Conservation (phyloP, 2,113 vertebrate species). For the Orientallactaga bullata region DNA sequence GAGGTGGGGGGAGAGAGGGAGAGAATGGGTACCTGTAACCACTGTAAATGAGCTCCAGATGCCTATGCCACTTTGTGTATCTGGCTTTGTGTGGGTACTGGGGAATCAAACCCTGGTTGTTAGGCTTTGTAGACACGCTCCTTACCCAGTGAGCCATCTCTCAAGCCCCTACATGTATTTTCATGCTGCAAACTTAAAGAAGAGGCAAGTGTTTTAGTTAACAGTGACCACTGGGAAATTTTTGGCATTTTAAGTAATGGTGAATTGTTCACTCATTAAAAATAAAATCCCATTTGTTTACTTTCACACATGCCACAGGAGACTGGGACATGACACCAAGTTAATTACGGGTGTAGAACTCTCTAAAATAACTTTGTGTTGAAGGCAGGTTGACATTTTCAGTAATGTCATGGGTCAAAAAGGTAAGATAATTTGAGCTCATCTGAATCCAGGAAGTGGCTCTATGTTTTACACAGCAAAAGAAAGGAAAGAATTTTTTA, state of each 20-base stretch:
- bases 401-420: conserved; percentile 41
- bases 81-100: too few species aligned
- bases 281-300: conserved; percentile 43
- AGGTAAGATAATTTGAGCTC: conserved; percentile 58
- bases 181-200: conserved; percentile 21
- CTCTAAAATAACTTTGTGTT: conserved; percentile 40
- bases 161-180: neutral
- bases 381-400: conserved; percentile 71
- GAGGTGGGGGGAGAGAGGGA: too few species aligned
- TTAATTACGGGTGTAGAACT: conserved; percentile 52
- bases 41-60: too few species aligned
- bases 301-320: conserved; percentile 55
- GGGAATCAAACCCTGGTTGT: too few species aligned
- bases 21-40: too few species aligned
- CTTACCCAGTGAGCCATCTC: too few species aligned
- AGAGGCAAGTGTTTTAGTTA: conserved; percentile 2
- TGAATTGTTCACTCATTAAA: conserved; percentile 57
- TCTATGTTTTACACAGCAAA: neutral
- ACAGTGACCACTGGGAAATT: neutral
- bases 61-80: too few species aligned
- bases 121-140: too few species aligned
- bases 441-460: conserved; percentile 25
- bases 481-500: neutral
- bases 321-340: neutral
- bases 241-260: conserved; percentile 55